These are phyloP conservation scores for Regulus satrapa DNA, from an alignment of 2,113 vertebrate genomes.

Conservation along the genomic window DNA sequence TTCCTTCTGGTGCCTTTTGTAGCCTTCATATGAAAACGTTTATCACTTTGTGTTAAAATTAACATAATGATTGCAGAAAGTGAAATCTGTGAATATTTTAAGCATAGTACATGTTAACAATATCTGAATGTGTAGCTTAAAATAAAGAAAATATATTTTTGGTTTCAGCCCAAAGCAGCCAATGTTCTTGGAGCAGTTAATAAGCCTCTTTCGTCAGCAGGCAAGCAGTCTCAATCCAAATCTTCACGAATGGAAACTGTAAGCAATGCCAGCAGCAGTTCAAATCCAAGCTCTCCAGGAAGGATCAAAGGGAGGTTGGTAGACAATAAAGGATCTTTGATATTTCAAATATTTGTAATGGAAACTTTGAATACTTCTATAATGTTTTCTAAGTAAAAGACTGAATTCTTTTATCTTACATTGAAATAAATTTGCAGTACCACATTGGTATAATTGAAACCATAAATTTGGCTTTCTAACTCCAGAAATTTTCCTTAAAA, in stretches of 20 bases:
- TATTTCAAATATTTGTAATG: constrained; percentile 48
- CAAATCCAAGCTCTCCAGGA: constrained; percentile 93
- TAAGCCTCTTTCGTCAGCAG: constrained; percentile 94
- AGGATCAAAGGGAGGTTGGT: constrained; percentile 91
- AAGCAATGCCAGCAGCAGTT: constrained; percentile 94
- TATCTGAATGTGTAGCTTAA: constrained; percentile 21
- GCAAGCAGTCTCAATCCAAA: constrained; percentile 94
- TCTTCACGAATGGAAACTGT: constrained; percentile 96
- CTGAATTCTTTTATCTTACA: not conserved
- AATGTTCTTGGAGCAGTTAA: constrained; percentile 97
- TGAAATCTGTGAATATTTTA: not conserved
- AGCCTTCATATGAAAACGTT: not conserved
- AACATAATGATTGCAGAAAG: not conserved
- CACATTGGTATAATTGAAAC: not conserved
- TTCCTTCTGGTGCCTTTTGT: not conserved
- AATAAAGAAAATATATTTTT: constrained; percentile 63
- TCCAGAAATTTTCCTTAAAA: not conserved
- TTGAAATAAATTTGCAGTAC: not conserved
- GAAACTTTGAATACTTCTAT: not conserved
- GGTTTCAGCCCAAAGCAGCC: constrained; percentile 90
- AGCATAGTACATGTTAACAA: constrained; percentile 16
- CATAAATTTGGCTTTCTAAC: not conserved
- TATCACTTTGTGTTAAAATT: not conserved
- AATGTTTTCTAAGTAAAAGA: not conserved
- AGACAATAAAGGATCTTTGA: constrained; percentile 39